Evolutionary conservation across 1,140 invertebrate genomes (phyloP), one percentile per base, ranked within the genome.

Genomic region (Tetragonula clypearis): DNA sequence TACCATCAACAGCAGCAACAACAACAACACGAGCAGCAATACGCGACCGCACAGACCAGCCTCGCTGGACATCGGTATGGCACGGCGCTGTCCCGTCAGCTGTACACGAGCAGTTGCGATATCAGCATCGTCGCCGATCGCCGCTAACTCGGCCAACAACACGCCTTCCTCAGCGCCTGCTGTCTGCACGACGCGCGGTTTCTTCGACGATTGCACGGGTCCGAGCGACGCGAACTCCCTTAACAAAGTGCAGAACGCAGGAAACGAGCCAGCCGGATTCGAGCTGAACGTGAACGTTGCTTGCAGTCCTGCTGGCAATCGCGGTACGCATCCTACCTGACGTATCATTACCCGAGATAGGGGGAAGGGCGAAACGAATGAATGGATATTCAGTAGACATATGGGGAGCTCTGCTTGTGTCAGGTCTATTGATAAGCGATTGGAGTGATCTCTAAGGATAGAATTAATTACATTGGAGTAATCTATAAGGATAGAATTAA

Each of bases 201-300:
- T 94, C 82, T 93, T 93, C 85, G 90, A 93, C 60, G 92, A 94
- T 49, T 77, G 49, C 58, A 60, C 55, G 14, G 62, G 49, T 41
- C 26, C 41, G 19, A 6, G n/a, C 49, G 81, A 84, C 55, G 35
- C 49, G 35, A 87, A 81, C 41, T 79, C 68, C 80, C 53, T 41
- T 55, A 85, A 79, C 58, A 86, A 86, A 56, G 71, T 83, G 21
- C 83, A 74, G 60, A 90, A 73, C 83, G 79, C 86, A 26, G 77
- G 79, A 65, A 88, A 87, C 68, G 88, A 72, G 66, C 68, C 90
- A 35, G 55, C 92, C 30, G 93, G 91, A n/a, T 94, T 94, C 86
- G 91, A 94, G 88, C 86, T 94, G 53, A 93, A 94, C 82, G 92
- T 94, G 71, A 94, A 94, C 81, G 92, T 94, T 74, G 93, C 92